Evolutionary conservation across 92 coral and sea anemone genomes (phyloP), one percentile per base, ranked within the genome.

Genomic region (Montipora capitata): DNA sequence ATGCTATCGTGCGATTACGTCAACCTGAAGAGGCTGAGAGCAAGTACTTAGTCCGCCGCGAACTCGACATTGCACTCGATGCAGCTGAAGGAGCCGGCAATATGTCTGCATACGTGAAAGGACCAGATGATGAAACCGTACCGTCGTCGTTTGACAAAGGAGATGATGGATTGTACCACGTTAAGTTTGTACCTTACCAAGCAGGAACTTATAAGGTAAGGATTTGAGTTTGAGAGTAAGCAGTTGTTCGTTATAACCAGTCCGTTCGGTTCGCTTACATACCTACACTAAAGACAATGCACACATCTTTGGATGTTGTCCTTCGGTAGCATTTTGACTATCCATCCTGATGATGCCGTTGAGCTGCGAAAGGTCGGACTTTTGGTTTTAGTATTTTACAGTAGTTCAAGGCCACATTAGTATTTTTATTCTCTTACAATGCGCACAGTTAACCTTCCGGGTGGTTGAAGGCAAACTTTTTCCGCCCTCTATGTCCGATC

Each of bases 61-160:
- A 95, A 77, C 93, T 95, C 14, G 98, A 95, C 72, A 95, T 95
- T 45, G 96, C 98, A 4, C 88, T 95, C 17, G 94, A 95, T 44
- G 92, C 93, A 15, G 91, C 91, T 12, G 98, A 93, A 76, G 98
- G 90, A 38, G 80, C 87, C 39, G 77, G 84, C 81, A 88, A 93
- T 68, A 84, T 95, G 92, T 87, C 98, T 13, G 88, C 94, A 43
- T 58, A 76, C 58, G 98, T 95, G 9, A 82, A 92, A 16, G 98
- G 98, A 10, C 96, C 98, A n/a, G 98, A 95, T 80, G 83, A 85
- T 58, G 98, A 95, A 82, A 76, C 80, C 43, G 86, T 95, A n/a
- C 96, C 90, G 58, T 89, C 96, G 4, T 79, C 95, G 38, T 81
- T 93, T 65, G 87, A 18, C 7, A 95, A 91, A 82, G 93, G 92